Evolutionary conservation across 53 echinoderm and acorn worm species (phyloP).

Genomic region (Paracentrotus lividus): DNA sequence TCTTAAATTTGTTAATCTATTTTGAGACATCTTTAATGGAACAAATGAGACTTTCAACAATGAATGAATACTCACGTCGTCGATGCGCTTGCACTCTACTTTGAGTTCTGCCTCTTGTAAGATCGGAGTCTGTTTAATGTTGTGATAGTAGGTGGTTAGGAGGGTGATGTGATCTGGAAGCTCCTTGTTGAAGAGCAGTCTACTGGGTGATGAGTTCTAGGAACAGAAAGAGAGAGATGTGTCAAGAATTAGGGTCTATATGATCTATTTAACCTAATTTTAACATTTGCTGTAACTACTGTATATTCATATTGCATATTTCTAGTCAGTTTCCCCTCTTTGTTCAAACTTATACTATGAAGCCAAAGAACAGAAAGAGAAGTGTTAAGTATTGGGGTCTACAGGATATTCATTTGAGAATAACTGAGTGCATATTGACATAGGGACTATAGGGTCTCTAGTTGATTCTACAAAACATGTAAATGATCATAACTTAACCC

Average conservation of each 20-base stretch:
- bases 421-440: too few relatives aligned
- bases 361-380: too few relatives aligned
- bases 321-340: too few relatives aligned
- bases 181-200: constrained; percentile 85
- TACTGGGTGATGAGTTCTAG: constrained; percentile 85
- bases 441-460: not conserved
- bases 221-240: not conserved
- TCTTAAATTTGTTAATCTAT: too few relatives aligned
- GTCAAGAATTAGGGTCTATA: not conserved
- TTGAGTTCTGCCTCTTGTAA: constrained; percentile 74
- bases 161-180: constrained; percentile 78
- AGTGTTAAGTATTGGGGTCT: too few relatives aligned
- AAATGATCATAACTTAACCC: too few relatives aligned
- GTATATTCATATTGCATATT: too few relatives aligned
- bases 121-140: constrained; percentile 72
- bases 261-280: too few relatives aligned
- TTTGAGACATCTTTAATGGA: too few relatives aligned
- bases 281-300: too few relatives aligned
- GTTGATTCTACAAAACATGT: not conserved
- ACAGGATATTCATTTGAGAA: too few relatives aligned
- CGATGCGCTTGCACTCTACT: constrained; percentile 76
- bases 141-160: constrained; percentile 80
- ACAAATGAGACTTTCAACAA: not conserved
- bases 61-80: constrained; percentile 67
- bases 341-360: too few relatives aligned